Evolutionary conservation across 2,797 vertebrate species (phyloP), one percentile per base, ranked within the genome.

Genomic region (Poeciliopsis infans): DNA sequence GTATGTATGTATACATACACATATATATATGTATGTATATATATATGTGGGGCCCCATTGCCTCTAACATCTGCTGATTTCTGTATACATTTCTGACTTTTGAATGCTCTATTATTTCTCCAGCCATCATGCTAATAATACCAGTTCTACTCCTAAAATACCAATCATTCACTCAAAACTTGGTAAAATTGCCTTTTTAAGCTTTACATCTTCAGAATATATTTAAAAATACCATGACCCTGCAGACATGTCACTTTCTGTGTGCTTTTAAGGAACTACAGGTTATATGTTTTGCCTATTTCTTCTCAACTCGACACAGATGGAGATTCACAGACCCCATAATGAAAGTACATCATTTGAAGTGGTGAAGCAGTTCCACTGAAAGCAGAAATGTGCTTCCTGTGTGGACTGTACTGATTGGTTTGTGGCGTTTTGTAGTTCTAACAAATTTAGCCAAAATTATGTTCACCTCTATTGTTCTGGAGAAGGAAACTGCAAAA

Each of bases 371-470:
- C 36, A 53, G 46, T 55, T 76, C 43, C 75, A 0, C 0, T 66
- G 72, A 16, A 83, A 70, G 23, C 16, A 1, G 31, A 36, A 11
- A 15, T 47, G 61, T 7, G 5, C 28, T 64, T 66, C 10, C 74
- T 75, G 46, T 47, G 46, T 47, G 46, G 28, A 53, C 53, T 59
- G 25, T 23, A 18, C 2, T 0, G 11, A 43, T 31, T 71, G 55
- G 70, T 78, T 74, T 82, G 75, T 73, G 74, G 66, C 31, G 0
- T 49, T 72, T 72, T 72, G 46, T 36, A 49, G 31, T 72, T 49
- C 28, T 51, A 16, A 72, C 15, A 72, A 72, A 72, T 33, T 49
- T 36, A 2, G 25, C 20, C 45, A 5, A 36, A 61, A 41, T 10
- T 4, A 36, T 69, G 46, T 16, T 68, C 25, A 69, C 23, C 23